Evolutionary conservation across 1,140 invertebrate genomes (phyloP).

Genomic region (Eumeta japonica): DNA sequence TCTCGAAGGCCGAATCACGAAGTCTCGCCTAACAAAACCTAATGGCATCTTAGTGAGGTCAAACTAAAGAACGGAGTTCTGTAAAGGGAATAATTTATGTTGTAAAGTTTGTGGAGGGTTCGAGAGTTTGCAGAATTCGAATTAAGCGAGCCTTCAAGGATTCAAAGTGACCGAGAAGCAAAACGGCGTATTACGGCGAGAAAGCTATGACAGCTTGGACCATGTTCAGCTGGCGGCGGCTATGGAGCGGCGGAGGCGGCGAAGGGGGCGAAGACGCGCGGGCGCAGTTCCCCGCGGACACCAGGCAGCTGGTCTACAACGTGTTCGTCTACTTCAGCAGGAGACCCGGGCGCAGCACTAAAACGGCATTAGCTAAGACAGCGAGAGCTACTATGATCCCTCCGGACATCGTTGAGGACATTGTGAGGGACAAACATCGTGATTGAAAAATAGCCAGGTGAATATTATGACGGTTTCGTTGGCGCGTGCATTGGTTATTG

Average conservation of each 20-base stretch:
- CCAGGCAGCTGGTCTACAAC: conserved; percentile 46
- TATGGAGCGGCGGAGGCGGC: conserved; percentile 33
- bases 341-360: conserved; percentile 38
- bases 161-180: no score
- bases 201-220: conserved; percentile 52
- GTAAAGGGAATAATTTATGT: no score
- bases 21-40: no score
- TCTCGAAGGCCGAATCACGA: no score
- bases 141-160: no score
- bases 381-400: conserved; percentile 46
- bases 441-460: conserved; percentile 10
- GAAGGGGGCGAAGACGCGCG: conserved; percentile 24
- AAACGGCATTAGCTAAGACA: conserved; percentile 39
- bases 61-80: no score
- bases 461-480: neutral
- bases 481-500: neutral
- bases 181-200: conserved; percentile 51
- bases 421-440: conserved; percentile 39
- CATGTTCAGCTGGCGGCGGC: conserved; percentile 50
- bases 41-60: no score
- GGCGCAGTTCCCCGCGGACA: conserved; percentile 42
- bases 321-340: conserved; percentile 48
- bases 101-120: no score
- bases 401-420: conserved; percentile 44
- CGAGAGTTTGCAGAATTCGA: no score